phyloP scores from a whole-genome alignment of 2,888 invertebrate species.

The Chironomus riparius region DNA sequence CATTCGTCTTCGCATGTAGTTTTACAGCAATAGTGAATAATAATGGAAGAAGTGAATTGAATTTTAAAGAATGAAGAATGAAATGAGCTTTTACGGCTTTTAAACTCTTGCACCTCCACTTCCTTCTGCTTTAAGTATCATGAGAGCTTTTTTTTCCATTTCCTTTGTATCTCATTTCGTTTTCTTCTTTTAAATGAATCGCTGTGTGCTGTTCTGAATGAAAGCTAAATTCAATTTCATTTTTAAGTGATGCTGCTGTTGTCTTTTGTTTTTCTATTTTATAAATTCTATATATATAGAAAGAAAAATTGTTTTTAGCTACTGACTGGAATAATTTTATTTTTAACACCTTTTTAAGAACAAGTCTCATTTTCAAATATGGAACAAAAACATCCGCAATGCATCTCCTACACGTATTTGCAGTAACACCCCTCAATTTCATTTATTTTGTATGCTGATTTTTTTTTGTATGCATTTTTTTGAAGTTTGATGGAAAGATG shows the following conservation, averaged over 20 bases:
- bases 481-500: too few relatives aligned
- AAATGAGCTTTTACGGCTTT: neutral
- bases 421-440: too few relatives aligned
- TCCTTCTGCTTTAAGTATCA: neutral
- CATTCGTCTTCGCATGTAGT: neutral
- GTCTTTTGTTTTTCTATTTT: neutral
- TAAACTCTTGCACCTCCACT: neutral
- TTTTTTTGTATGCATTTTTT: too few relatives aligned
- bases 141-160: neutral
- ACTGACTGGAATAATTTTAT: neutral
- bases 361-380: neutral
- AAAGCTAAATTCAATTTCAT: too few relatives aligned
- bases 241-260: too few relatives aligned
- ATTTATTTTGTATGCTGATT: too few relatives aligned
- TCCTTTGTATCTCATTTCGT: too few relatives aligned
- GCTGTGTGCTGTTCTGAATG: too few relatives aligned
- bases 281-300: neutral
- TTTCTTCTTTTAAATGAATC: too few relatives aligned
- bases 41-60: neutral
- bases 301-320: neutral
- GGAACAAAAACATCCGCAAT: neutral
- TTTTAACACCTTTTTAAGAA: neutral
- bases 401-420: neutral
- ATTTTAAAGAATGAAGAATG: neutral
- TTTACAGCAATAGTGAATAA: neutral